Base-by-base conservation (phyloP, 2,113 vertebrate genomes). In the Galemys pyrenaicus region DNA sequence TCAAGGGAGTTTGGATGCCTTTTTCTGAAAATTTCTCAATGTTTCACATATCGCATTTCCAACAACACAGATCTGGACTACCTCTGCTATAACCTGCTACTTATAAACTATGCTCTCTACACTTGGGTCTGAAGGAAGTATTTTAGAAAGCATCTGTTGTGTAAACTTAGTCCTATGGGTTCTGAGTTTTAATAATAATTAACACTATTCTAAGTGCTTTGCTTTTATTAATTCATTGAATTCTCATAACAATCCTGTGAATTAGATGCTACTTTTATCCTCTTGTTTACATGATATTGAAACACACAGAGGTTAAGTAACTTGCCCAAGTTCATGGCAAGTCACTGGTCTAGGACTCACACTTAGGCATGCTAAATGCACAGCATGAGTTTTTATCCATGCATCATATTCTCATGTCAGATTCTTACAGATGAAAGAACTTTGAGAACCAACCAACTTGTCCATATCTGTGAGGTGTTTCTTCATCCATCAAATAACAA, bases 351-450 rank as follows among this genome's bases (percentile, higher is more conserved):
- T 77, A 86, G 28, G 11, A 65, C 77, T 77, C 16, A 32, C 89
- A 84, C 5, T 17, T 44, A 82, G 7, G 2, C 10, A 78, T 94
- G 70, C 19, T 85, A 28, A 94, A 89, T 87, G 10, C 8, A 88
- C 20, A 88, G 5, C 5, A 12, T 3, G 3, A 64, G 5, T 79
- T 79, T 60, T 89, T 30, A 58, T 60, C 4, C 51, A 64, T 89
- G 41, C 8, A 67, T 73, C 82, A n/a, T 39, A 74, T 30, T 82
- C 32, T 87, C 6, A 77, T 24, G 4, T 32, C 15, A 89, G 44
- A 17, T 87, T 97, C 41, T 89, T 94, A 51, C 12, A 58, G 5
- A 82, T 82, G 26, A 94, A 81, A 44, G 80, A 87, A 91, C 26
- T 39, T 70, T 94, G 30, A 58, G 35, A 68, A 4, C 20, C 87